Conservation (phyloP, 2,888 invertebrate species). For the Dicycla oo region DNA sequence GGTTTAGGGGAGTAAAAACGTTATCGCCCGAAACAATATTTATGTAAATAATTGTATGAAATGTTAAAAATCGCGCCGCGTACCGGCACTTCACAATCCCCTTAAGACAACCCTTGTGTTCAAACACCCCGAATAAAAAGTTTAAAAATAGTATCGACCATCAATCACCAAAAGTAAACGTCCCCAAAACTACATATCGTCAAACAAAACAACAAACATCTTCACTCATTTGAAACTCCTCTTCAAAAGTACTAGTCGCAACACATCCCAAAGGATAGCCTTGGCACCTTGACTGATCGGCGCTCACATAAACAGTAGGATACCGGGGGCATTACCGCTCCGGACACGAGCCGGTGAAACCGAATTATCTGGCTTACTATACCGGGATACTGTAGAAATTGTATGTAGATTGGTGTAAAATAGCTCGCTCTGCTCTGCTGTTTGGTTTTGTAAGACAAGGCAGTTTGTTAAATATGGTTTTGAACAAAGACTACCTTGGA, state of each 20-base stretch:
- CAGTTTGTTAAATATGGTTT: background rate
- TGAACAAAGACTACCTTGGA: background rate
- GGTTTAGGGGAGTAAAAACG: no score
- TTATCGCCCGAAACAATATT: no score
- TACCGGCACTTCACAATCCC: no score
- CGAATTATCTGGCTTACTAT: constrained; percentile 22
- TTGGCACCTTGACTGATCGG: constrained; percentile 63
- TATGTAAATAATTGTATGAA: no score
- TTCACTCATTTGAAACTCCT: constrained; percentile 20
- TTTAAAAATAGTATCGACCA: background rate
- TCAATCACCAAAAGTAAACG: constrained; percentile 11
- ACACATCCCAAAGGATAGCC: constrained; percentile 35
- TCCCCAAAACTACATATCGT: background rate
- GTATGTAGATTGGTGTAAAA: constrained; percentile 17
- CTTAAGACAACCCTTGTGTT: background rate
- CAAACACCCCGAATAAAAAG: background rate
- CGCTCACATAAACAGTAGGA: constrained; percentile 56
- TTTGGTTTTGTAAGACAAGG: background rate
- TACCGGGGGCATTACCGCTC: constrained; percentile 58
- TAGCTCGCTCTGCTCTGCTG: background rate
- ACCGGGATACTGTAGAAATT: constrained; percentile 8
- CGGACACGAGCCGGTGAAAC: constrained; percentile 30
- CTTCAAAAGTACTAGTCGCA: constrained; percentile 23
- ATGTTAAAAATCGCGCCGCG: no score
- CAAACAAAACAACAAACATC: constrained; percentile 13